Base-by-base conservation (phyloP, 2,797 vertebrate genomes). In the Momotus momota region DNA sequence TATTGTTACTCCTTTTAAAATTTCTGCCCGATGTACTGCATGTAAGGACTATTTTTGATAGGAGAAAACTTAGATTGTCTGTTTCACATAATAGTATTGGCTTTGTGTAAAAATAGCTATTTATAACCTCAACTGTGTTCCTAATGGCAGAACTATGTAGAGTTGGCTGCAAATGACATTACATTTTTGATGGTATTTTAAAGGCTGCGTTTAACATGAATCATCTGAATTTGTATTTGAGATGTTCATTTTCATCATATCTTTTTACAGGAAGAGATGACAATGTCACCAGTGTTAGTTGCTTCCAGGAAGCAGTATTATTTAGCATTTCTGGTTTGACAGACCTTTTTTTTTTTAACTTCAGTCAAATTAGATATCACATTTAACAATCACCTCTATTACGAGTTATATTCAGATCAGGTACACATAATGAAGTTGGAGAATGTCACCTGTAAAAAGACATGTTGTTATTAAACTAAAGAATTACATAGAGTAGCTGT, bases 241-340 rank as follows among this genome's bases (percentile, higher is more conserved):
- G 66, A 93, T 83, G 77, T 69, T 75, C 18, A 25, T 86, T 94
- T 97, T 96, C 78, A 78, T 65, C 61, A 33, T 64, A 58, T 22
- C 66, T 81, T 96, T 94, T 94, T 94, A 94, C 74, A 95, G 88
- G 86, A 96, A 96, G 67, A 86, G 21, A 90, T 38, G 33, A 40
- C 65, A 85, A 81, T 41, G 60, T 86, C 90, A 91, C 46, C 35
- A 91, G 81, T 40, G 61, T 65, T 81, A 41, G 7, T 16, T 69
- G n/a, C 33, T 97, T 97, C 90, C 94, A 69, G 84, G 93, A 95
- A 96, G 90, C 2, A 6, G n/a, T 4, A 43, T 84, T 74, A n/a
- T 89, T 95, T 89, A 61, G 4, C 41, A 52, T 92, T 80, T 78
- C 57, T 71, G 17, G 13, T 87, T 45, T 86, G 81, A 70, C n/a